These are phyloP conservation scores for Telmatherina bonti DNA, from an alignment of 2,797 vertebrate species.

Conservation along the genomic window DNA sequence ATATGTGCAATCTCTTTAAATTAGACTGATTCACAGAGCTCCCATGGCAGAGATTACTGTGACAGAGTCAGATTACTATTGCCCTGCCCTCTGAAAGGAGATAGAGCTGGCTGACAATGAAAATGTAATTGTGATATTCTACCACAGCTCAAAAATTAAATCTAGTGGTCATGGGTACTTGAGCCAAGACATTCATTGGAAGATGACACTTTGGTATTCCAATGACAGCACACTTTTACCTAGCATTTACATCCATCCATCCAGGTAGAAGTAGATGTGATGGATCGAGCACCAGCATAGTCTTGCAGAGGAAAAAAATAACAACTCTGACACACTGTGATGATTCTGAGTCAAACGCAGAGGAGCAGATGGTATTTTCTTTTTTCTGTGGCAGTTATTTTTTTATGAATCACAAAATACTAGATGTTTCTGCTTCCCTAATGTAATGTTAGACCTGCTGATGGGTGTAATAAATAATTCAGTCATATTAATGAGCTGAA, in stretches of 20 bases:
- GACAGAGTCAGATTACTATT: conserved; percentile 57
- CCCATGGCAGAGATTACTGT: conserved; percentile 54
- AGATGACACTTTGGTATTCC: conserved; percentile 31
- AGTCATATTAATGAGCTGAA: conserved; percentile 30
- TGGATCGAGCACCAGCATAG: conserved; percentile 16
- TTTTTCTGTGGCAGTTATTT: conserved; percentile 20
- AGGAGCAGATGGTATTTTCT: conserved; percentile 31
- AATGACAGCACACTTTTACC: conserved; percentile 29
- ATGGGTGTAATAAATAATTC: conserved; percentile 29
- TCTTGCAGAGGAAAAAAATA: conserved; percentile 31
- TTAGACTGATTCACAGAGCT: conserved; percentile 56
- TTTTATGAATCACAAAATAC: conserved; percentile 32
- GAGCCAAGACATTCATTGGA: conserved; percentile 30
- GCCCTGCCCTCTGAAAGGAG: conserved; percentile 45
- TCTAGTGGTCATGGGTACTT: conserved; percentile 30
- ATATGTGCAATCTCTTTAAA: conserved; percentile 59
- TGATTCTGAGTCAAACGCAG: conserved; percentile 16
- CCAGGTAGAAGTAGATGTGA: conserved; percentile 20
- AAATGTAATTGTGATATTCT: conserved; percentile 65
- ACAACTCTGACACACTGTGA: conserved; percentile 33
- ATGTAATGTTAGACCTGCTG: conserved; percentile 16
- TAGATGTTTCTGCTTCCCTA: conserved; percentile 27
- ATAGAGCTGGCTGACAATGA: conserved; percentile 50
- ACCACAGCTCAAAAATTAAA: conserved; percentile 61
- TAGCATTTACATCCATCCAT: conserved; percentile 3